Conservation (phyloP, 2,113 vertebrate genomes). For the Anguilla japonica region DNA sequence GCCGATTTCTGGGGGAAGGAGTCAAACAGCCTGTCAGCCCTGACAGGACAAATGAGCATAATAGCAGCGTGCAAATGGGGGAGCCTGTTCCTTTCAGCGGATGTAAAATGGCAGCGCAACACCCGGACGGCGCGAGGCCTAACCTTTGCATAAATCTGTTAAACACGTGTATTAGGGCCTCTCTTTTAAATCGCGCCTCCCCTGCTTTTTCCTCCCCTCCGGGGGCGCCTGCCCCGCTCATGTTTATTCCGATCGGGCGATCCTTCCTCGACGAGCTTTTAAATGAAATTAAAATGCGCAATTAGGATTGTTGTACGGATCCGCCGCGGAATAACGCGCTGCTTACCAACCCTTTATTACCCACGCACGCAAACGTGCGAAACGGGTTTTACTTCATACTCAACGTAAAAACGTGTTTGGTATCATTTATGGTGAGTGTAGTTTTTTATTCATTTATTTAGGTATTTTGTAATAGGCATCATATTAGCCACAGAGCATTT, state of each 20-base stretch:
- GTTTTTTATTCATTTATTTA: neutral
- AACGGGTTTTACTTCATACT: neutral
- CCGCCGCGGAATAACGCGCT: neutral
- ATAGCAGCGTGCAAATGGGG: conserved; percentile 91
- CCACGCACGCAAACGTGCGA: neutral
- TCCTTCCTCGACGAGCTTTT: neutral
- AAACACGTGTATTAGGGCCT: conserved; percentile 65
- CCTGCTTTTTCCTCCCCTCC: conserved; percentile 6
- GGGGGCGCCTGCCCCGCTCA: neutral
- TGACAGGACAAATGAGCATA: conserved; percentile 97
- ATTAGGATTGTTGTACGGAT: neutral
- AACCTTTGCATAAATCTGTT: conserved; percentile 90
- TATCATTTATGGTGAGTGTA: neutral
- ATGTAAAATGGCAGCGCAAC: conserved; percentile 87
- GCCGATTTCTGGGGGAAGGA: conserved; percentile 93
- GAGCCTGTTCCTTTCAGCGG: conserved; percentile 78
- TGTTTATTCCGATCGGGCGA: neutral
- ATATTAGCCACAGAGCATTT: neutral
- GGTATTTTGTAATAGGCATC: neutral
- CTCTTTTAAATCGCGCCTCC: conserved; percentile 44
- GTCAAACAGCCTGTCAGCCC: conserved; percentile 94
- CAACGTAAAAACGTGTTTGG: neutral
- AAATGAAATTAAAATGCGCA: conserved; percentile 7
- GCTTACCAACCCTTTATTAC: neutral
- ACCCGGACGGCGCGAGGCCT: conserved; percentile 90